Evolutionary conservation across 2,113 vertebrate genomes (phyloP).

Genomic region (Rissa tridactyla): DNA sequence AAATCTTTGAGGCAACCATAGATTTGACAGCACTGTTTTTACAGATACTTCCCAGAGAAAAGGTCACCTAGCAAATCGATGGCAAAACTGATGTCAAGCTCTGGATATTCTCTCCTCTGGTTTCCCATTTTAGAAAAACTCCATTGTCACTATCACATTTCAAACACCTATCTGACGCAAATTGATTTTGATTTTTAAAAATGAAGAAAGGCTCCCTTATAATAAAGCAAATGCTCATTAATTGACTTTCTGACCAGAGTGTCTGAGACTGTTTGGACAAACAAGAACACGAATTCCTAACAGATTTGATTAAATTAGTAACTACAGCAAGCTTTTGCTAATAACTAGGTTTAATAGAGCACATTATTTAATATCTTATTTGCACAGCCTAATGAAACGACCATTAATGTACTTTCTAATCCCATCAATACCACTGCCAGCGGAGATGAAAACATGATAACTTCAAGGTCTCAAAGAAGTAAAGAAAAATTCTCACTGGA

Average conservation of each 20-base stretch:
- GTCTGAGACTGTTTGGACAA: neutral
- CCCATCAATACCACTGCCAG: neutral
- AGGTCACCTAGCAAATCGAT: neutral
- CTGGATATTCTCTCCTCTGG: neutral
- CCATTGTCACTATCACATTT: neutral
- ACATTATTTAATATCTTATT: slow-evolving; percentile 2
- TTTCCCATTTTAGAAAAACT: neutral
- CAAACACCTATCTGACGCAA: neutral
- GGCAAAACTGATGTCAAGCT: neutral
- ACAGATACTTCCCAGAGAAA: neutral
- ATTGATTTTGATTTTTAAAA: neutral
- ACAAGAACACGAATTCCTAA: neutral
- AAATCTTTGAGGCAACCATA: neutral
- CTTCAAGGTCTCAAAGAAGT: neutral
- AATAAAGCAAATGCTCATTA: neutral
- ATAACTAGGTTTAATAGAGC: neutral
- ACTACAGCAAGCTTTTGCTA: neutral
- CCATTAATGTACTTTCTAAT: neutral
- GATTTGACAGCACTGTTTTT: neutral
- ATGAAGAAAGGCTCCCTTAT: neutral
- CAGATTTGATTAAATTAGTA: slow-evolving; percentile 8
- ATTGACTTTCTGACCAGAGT: neutral
- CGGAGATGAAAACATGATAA: neutral
- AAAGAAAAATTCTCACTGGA: neutral
- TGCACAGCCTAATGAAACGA: neutral